Percentiles rank a stretch among this genome's conserved stretches.
phyloP scores from a whole-genome alignment of 2,113 vertebrate species.

The Acrocephalus arundinaceus region DNA sequence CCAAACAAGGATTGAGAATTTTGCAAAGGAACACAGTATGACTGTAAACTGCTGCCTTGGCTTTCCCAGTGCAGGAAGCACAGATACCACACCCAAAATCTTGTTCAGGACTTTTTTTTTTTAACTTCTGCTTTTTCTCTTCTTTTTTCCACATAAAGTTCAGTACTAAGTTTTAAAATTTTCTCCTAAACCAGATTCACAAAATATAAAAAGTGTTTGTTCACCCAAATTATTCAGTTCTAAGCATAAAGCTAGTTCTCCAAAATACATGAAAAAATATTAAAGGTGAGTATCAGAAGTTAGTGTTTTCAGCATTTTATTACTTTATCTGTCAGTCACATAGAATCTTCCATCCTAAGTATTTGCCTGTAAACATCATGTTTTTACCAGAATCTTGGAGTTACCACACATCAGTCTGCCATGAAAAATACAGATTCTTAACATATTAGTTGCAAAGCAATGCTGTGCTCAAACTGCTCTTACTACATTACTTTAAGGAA shows the following conservation, averaged over 20 bases:
- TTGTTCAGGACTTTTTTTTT: neutral
- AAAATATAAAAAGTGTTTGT: neutral
- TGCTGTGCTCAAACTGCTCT: neutral
- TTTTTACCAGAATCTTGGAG: neutral
- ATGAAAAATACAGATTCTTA: neutral
- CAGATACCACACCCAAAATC: constrained; percentile 35
- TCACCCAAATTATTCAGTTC: neutral
- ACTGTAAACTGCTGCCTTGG: constrained; percentile 13
- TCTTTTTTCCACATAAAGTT: constrained; percentile 16
- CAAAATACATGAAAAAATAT: neutral
- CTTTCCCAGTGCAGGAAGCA: neutral
- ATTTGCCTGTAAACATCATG: neutral
- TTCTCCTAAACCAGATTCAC: neutral
- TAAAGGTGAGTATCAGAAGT: neutral
- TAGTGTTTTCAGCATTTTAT: neutral
- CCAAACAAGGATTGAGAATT: neutral
- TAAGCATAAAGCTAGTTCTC: neutral
- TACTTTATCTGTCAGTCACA: neutral
- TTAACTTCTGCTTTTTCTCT: constrained; percentile 40
- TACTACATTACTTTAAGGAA: neutral
- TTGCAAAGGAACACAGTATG: neutral
- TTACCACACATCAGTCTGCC: neutral
- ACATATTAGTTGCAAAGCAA: neutral
- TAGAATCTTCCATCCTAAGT: neutral
- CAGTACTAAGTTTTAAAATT: neutral